These are phyloP conservation scores for Sciurus vulgaris DNA, from an alignment of 2,797 vertebrate genomes.

Conservation along the genomic window DNA sequence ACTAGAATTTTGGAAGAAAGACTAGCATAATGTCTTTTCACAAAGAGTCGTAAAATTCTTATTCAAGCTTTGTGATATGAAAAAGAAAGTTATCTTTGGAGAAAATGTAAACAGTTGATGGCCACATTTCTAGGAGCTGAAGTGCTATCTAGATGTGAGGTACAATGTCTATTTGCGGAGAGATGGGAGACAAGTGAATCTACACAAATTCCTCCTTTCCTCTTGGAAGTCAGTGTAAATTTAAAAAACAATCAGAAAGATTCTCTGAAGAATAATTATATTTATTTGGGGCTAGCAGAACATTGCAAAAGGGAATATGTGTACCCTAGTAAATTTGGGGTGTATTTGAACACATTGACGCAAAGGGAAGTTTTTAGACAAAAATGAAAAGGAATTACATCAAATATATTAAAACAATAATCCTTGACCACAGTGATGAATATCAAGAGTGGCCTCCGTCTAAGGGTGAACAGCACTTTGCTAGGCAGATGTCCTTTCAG, in stretches of 20 bases:
- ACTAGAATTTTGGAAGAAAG: slow-evolving; percentile 26
- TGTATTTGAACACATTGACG: neutral
- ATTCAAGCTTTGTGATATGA: neutral
- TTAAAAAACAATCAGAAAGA: neutral
- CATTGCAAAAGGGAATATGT: no score
- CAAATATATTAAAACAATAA: neutral
- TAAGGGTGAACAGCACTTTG: no score
- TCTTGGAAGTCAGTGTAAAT: neutral
- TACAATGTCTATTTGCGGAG: neutral
- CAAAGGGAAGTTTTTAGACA: neutral
- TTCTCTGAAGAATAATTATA: neutral
- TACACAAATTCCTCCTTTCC: neutral
- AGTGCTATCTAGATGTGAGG: neutral
- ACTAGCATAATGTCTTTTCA: neutral
- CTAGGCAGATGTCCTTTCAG: neutral
- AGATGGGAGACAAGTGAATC: neutral
- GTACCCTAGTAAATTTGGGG: neutral
- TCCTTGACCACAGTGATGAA: neutral
- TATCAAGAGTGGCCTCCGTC: neutral
- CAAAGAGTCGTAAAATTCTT: neutral
- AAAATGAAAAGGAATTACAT: neutral
- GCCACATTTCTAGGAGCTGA: neutral
- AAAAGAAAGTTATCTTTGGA: neutral
- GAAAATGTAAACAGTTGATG: neutral
- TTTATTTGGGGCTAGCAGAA: neutral